Evolutionary conservation across 2,113 vertebrate species (phyloP), one percentile per base, ranked within the genome.

Genomic region (Hypocryptadius cinnamomeus): DNA sequence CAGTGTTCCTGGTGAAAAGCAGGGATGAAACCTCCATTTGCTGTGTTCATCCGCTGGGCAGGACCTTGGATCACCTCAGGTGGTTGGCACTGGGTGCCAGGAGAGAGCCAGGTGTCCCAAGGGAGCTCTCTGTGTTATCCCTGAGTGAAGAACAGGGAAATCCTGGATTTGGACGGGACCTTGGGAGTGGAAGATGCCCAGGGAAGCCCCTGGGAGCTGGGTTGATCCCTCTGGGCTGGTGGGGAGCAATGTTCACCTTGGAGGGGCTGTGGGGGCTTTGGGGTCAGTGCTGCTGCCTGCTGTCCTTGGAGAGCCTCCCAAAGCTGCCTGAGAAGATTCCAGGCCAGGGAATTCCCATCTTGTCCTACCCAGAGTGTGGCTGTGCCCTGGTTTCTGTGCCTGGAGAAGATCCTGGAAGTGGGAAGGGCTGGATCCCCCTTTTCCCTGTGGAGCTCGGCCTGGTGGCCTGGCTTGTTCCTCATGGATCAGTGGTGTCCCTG

Each of bases 401-500:
- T 42, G 74, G 30, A 44, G 74, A 8, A 24, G 37, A 13, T 11
- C 20, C 54, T 9, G 70, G 44, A 12, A 24, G 4, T 5, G 15
- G 4, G 24, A n/a, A 24, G 48, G 54, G 28, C 42, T 53, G 8
- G 2, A 28, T 33, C 4, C 10, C 11, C 18, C n/a, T 56, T 54
- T 45, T 24, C 81, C 40, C 39, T 4, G 9, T 0, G 2, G 16
- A 21, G 44, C 69, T 45, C 15, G 40, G 33, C 54, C 50, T 25
- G 6, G 12, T 5, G 44, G 28, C 54, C 56, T 59, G 48, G 23
- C 25, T 22, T 3, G 42, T 10, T 51, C 66, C 19, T 7, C 6
- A 1, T 0, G 48, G 68, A 2, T 25, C 37, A 2, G 0, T 23
- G 83, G 9, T 10, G 16, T 5, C 5, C 42, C 37, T 23, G 69